Evolutionary conservation across 2,888 invertebrate genomes (phyloP).

Genomic region (Sussaba pulchella): DNA sequence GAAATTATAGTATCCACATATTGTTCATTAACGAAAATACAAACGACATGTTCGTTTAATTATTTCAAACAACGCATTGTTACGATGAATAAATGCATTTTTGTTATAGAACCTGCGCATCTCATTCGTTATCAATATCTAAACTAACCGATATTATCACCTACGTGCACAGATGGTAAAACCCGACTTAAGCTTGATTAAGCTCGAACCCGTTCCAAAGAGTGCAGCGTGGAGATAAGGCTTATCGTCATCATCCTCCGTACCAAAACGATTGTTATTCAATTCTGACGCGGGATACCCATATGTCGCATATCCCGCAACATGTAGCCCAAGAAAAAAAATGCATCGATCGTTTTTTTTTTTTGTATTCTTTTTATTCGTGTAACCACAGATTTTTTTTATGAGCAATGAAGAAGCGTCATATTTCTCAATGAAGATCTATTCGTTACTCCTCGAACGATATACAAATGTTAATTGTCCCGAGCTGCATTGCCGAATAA

Average conservation of each 20-base stretch:
- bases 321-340: too few relatives aligned
- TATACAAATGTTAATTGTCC: too few relatives aligned
- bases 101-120: conserved; percentile 50
- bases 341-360: too few relatives aligned
- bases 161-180: not conserved
- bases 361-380: too few relatives aligned
- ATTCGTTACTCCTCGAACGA: too few relatives aligned
- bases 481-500: too few relatives aligned
- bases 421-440: too few relatives aligned
- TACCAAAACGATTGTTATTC: not conserved
- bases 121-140: conserved; percentile 1
- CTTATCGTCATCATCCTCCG: not conserved
- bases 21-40: conserved; percentile 44
- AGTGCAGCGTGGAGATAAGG: not conserved
- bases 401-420: too few relatives aligned
- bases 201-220: not conserved
- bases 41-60: conserved; percentile 38
- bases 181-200: not conserved
- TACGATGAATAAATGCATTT: conserved; percentile 64
- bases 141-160: not conserved
- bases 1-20: conserved; percentile 56
- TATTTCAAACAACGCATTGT: conserved; percentile 58
- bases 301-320: too few relatives aligned
- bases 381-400: too few relatives aligned
- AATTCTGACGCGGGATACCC: not conserved